Percentiles rank a stretch among this genome's conserved stretches.
These are phyloP conservation scores for Trissoscelio sp. DNA, from an alignment of 2,888 invertebrate species.

Conservation along the genomic window DNA sequence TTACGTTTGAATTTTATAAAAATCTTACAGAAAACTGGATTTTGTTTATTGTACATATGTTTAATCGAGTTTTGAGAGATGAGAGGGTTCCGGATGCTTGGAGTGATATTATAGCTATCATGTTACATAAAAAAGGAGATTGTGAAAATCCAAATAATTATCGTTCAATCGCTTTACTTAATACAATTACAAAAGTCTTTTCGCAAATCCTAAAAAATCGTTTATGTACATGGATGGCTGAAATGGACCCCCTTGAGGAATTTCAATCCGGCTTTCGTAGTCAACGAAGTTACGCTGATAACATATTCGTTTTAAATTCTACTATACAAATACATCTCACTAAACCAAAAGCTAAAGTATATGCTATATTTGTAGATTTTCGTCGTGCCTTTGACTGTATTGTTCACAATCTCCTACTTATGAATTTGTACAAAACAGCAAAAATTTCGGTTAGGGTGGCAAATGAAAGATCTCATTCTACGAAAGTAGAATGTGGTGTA, in stretches of 20 bases:
- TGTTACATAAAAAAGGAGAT: no score
- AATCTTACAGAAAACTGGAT: no score
- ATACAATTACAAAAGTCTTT: constrained; percentile 7
- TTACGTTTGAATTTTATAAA: no score
- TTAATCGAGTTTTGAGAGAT: no score
- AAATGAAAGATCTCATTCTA: background rate
- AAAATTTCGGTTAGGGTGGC: background rate
- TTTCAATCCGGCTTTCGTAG: constrained; percentile 6
- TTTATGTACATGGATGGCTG: background rate
- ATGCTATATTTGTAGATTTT: constrained; percentile 6
- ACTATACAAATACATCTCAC: background rate
- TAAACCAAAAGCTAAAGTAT: background rate
- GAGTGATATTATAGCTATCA: no score
- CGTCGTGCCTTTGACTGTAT: background rate
- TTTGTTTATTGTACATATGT: background rate
- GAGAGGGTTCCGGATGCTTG: no score
- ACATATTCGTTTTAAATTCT: constrained; percentile 2
- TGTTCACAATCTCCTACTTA: background rate
- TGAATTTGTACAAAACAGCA: background rate
- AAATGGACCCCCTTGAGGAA: background rate
- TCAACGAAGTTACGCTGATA: constrained; percentile 2
- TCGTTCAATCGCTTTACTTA: constrained; percentile 4
- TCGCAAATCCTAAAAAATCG: background rate
- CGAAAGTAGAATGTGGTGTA: background rate
- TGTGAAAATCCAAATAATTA: background rate